These are phyloP conservation scores for Trisateles emortualis DNA, from an alignment of 2,888 invertebrate genomes.

Conservation along the genomic window DNA sequence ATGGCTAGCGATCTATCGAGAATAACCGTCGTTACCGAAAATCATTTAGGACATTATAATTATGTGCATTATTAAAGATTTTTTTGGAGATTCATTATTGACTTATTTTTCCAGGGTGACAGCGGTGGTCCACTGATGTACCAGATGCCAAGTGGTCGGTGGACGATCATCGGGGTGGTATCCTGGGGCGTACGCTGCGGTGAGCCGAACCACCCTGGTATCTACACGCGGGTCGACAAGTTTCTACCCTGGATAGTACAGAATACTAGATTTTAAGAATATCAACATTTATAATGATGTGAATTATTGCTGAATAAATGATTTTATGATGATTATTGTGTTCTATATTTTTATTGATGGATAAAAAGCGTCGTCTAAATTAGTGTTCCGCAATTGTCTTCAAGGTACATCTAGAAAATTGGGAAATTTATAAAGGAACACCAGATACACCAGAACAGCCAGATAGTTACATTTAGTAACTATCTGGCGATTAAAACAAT, in stretches of 20 bases:
- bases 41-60: too few species aligned
- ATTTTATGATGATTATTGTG: background rate
- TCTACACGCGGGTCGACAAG: slow-evolving; percentile 91
- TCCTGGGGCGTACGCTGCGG: slow-evolving; percentile 96
- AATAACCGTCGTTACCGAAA: too few species aligned
- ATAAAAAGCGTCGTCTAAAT: too few species aligned
- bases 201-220: slow-evolving; percentile 91
- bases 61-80: too few species aligned
- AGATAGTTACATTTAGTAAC: too few species aligned
- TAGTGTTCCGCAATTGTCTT: too few species aligned
- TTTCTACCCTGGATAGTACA: slow-evolving; percentile 91
- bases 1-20: too few species aligned
- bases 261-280: slow-evolving; percentile 77
- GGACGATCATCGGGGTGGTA: slow-evolving; percentile 93
- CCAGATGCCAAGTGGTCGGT: slow-evolving; percentile 91
- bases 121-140: slow-evolving; percentile 94
- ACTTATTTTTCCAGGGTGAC: slow-evolving; percentile 88
- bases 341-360: background rate
- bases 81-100: too few species aligned
- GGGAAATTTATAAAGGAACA: too few species aligned
- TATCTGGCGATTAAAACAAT: too few species aligned
- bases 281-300: background rate
- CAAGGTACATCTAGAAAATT: too few species aligned
- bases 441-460: too few species aligned
- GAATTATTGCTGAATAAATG: background rate